These are phyloP conservation scores for Pachyuromys duprasi DNA, from an alignment of 2,797 vertebrate genomes.

Conservation along the genomic window DNA sequence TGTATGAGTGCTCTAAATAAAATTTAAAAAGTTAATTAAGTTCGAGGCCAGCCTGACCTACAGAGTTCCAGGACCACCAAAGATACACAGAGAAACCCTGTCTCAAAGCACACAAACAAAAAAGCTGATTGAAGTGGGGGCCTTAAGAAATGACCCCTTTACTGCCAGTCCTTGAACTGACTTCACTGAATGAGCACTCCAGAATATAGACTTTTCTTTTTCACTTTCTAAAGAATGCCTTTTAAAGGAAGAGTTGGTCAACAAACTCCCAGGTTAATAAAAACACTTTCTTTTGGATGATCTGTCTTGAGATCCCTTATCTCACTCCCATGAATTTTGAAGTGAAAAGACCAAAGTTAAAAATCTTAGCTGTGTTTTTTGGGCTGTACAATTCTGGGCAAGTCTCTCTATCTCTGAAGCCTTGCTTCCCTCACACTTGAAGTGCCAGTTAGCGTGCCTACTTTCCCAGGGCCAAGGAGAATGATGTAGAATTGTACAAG, in stretches of 20 bases:
- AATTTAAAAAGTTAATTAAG: not conserved
- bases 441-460: not conserved
- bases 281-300: constrained; percentile 28
- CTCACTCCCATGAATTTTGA: not conserved
- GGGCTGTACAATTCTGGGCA: not conserved
- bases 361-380: constrained; percentile 16
- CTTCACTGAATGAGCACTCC: not conserved
- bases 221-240: constrained; percentile 12
- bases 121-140: not conserved
- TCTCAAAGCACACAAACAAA: too few relatives aligned
- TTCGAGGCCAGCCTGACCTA: too few relatives aligned
- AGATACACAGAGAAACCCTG: too few relatives aligned
- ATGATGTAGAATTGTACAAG: not conserved
- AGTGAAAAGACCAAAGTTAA: constrained; percentile 12
- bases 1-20: not conserved
- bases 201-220: not conserved
- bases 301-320: not conserved
- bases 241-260: constrained; percentile 1
- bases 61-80: too few relatives aligned
- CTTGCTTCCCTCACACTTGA: constrained; percentile 34
- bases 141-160: constrained; percentile 5
- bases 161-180: not conserved
- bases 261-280: not conserved
- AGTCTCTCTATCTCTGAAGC: constrained; percentile 15
- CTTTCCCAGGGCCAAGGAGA: not conserved